Evolutionary conservation across 2,888 invertebrate genomes (phyloP), one percentile per base, ranked within the genome.

Genomic region (Azorinus chamasolen): DNA sequence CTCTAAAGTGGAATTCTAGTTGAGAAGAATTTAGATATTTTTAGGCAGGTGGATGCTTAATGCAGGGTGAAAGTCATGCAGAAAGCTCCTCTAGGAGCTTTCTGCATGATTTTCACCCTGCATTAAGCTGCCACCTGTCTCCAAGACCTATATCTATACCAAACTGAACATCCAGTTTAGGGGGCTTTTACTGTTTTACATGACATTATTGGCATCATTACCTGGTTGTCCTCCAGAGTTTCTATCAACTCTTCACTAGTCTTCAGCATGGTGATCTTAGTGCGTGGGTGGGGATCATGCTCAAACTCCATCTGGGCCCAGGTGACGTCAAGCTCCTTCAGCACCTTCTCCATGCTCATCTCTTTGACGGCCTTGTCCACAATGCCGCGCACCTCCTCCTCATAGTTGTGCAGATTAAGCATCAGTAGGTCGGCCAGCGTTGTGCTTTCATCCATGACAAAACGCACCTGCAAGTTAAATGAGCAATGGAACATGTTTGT

Each of bases 361-460:
- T 99, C 99, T 93, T 99, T 98, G 0, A 98, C 98, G 0, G 98
- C 98, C 94, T 98, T 98, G 92, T 99, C 98, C 12, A 99, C 98
- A 87, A 98, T 98, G 92, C 97, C 97, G 90, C 98, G 97, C 0
- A 92, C 98, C 93, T 98, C 98, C 92, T 98, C 98, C 93, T 98
- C 98, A 92, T 97, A 98, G 93, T 98, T 97, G 92, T 99, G 98
- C n/a, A 99, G 95, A 93, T 98, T 98, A 54, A 99, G 93, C 8
- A 96, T 97, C 76, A 98, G 94, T 22, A 99, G 94, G 92, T 98
- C 98, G 0, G 97, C 96, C 86, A 99, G 93, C 0, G 98, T 98
- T 14, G 98, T 98, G 79, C 96, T 96, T 88, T 96, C 95, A 90
- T 98, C 97, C 97, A 98, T 98, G 41, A 97, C 96, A 89, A 98